phyloP scores from a whole-genome alignment of 2,888 invertebrate genomes.

The Troides aeacus region DNA sequence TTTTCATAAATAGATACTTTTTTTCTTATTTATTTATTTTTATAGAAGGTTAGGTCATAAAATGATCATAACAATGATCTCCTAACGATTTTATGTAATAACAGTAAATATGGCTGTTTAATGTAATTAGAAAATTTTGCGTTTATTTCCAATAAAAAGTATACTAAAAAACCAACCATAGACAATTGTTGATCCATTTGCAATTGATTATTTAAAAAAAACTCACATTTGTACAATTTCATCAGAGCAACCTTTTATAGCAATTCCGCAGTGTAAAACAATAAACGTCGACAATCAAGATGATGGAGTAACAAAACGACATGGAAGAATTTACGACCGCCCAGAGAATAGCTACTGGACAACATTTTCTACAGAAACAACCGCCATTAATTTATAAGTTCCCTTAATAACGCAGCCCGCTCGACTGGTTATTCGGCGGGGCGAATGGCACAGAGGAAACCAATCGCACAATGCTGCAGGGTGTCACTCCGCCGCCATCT shows the following conservation, averaged over 20 bases:
- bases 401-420: conserved; percentile 12
- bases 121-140: no score
- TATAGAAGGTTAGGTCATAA: no score
- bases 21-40: no score
- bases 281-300: conserved; percentile 21
- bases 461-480: conserved; percentile 23
- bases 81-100: no score
- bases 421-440: conserved; percentile 26
- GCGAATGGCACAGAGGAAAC: conserved; percentile 17
- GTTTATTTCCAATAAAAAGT: no score
- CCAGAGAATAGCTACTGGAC: conserved; percentile 18
- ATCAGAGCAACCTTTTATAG: not conserved
- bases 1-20: no score
- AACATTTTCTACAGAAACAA: conserved; percentile 16
- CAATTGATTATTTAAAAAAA: no score
- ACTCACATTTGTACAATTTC: no score
- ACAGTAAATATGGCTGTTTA: no score
- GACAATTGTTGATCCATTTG: no score
- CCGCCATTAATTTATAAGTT: conserved; percentile 27
- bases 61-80: no score
- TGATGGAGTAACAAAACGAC: conserved; percentile 13
- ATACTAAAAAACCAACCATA: no score
- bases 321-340: conserved; percentile 25
- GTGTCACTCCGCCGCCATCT: conserved; percentile 19
- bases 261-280: conserved; percentile 17